Base-by-base conservation (phyloP, 2,797 vertebrate genomes). In the Okamejei kenojei region DNA sequence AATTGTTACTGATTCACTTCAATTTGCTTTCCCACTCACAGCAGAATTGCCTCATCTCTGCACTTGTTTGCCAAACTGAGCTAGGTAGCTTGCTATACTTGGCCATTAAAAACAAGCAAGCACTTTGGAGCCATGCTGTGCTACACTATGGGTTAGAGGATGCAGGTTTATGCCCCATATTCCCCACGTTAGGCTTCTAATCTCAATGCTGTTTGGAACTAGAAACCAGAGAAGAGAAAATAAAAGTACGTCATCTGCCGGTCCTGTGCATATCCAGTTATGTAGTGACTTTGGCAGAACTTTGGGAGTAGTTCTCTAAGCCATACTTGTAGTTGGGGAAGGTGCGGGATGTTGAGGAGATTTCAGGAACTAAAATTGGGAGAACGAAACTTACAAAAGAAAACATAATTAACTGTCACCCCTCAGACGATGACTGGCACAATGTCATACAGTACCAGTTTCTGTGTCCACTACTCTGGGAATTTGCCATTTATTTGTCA, bases 401-500 rank as follows among this genome's bases (percentile, higher is more conserved):
- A 68, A 68, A 35, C 65, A 88, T 32, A 88, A 88, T 88, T 88
- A 88, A 68, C 84, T 63, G 17, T 68, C 84, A 35, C 61, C 63
- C 35, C 65, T 68, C 84, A 88, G 61, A 88, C n/a, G 61, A 68
- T 68, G 61, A 65, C 84, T 88, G 84, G 84, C 84, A 68, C 63
- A 88, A 65, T 32, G 84, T 88, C 63, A 88, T 88, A 88, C 84
- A 88, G 63, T 68, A 88, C 84, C 84, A 88, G 21, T 32, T 88
- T 88, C 84, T 88, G 61, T 88, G 84, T 88, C 61, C 84, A 88
- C 84, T 88, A 88, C 63, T 88, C 84, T 88, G 84, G 35, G 84
- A 88, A 88, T 88, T 88, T 88, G 84, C 63, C 84, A 88, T n/a
- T 88, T 88, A 88, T 68, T 88, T 88, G 61, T 88, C 84, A 88